A percentile compares a stretch with the other conserved stretches of the same genome.
Evolutionary conservation across 2,113 vertebrate genomes (phyloP).

Genomic region (Prionailurus viverrinus): DNA sequence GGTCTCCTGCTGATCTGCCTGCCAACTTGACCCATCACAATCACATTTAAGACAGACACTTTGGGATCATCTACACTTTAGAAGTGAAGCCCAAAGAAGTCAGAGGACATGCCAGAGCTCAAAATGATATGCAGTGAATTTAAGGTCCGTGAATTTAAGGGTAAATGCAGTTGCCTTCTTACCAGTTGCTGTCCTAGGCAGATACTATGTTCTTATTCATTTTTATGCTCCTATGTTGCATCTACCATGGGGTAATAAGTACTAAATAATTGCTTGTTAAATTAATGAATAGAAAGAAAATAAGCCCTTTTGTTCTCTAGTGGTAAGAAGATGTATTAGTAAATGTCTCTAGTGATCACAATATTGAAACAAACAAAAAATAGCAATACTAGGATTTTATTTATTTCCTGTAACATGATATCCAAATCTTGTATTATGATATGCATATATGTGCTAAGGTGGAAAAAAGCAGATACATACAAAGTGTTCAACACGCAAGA

Average conservation of each 20-base stretch:
- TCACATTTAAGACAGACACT: background rate
- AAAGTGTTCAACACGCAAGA: background rate
- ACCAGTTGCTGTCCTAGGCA: background rate
- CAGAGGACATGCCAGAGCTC: background rate
- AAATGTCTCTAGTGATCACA: background rate
- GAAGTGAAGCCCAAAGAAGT: background rate
- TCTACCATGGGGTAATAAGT: background rate
- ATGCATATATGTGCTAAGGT: background rate
- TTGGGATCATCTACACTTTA: background rate
- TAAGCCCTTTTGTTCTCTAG: background rate
- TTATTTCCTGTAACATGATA: background rate
- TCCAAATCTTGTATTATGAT: background rate
- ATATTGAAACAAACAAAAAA: conserved; percentile 15
- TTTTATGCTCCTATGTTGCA: background rate
- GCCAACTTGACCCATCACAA: background rate
- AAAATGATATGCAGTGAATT: background rate
- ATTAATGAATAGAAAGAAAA: conserved; percentile 18
- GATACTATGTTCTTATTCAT: background rate
- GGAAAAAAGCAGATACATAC: background rate
- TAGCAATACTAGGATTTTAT: background rate
- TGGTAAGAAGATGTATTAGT: background rate
- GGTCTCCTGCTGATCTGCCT: background rate
- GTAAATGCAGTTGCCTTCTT: background rate
- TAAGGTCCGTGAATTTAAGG: background rate
- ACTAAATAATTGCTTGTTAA: background rate